Evolutionary conservation across 2,888 invertebrate genomes (phyloP), one percentile per base, ranked within the genome.

Genomic region (Linhomoeus sp.): DNA sequence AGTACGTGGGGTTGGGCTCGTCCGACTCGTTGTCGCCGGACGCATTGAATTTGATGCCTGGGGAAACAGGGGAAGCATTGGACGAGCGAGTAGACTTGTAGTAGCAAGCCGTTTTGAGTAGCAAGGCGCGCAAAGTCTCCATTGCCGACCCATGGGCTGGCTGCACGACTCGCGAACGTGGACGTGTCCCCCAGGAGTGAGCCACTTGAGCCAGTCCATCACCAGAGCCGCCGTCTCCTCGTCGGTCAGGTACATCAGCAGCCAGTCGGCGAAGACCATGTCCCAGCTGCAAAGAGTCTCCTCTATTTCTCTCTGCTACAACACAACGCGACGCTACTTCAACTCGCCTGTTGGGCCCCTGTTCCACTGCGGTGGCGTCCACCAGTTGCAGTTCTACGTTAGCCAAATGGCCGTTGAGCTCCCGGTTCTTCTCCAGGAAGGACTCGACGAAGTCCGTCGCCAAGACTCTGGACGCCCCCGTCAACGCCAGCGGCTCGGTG

Each of bases 221-320:
- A 72, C 58, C 37, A 73, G 63, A 17, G 61, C 56, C 36, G 64
- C 58, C 2, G 68, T 63, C 55, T 74, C 73, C 22, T 61, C 58
- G 52, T 73, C 71, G 25, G 62, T 63, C 48, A 74, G 56, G 58
- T 74, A 74, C 74, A 74, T 74, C 52, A 73, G 62, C 43, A 74
- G 63, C 74, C 74, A 74, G 59, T 74, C 74, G 53, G 72, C 70
- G 62, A 74, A 74, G 22, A 74, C 66, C 43, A 73, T 51, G 54
- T 73, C 73, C 46, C 65, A 65, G 50, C 72, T 72, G 57, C 17
- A 22, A n/a, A n/a, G n/a, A n/a, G n/a, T n/a, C n/a, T n/a, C n/a
- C n/a, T n/a, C n/a, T n/a, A n/a, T n/a, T n/a, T n/a, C n/a, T n/a
- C n/a, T n/a, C n/a, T n/a, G n/a, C n/a, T n/a, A n/a, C n/a, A n/a